These are phyloP conservation scores for Neopelma chrysocephalum DNA, from an alignment of 2,797 vertebrate species.

Conservation along the genomic window DNA sequence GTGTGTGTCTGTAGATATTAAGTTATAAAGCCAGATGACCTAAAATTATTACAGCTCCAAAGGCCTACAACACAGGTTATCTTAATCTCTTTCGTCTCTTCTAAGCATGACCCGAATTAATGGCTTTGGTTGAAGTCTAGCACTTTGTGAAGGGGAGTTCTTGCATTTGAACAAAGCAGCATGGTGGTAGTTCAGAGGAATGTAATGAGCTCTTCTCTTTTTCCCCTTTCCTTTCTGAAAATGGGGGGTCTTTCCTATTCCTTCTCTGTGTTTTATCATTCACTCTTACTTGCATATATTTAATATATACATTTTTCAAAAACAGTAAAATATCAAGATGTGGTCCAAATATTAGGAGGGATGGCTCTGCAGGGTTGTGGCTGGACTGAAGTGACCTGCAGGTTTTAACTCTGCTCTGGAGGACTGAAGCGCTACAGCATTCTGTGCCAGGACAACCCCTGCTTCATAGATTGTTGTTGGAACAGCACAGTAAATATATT, in stretches of 20 bases:
- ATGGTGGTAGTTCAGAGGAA: not conserved
- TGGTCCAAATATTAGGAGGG: not conserved
- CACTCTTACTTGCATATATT: not conserved
- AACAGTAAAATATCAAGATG: not conserved
- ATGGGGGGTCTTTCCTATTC: not conserved
- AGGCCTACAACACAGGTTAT: not conserved
- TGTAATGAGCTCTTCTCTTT: not conserved
- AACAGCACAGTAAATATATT: not conserved
- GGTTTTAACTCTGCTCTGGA: not conserved
- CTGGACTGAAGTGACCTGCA: not conserved
- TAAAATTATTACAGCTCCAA: not conserved
- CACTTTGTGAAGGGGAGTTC: not conserved
- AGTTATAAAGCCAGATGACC: not conserved
- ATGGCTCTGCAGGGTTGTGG: not conserved
- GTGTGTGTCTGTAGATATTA: fast-evolving
- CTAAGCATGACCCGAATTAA: not conserved
- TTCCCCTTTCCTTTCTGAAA: not conserved
- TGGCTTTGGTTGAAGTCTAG: not conserved
- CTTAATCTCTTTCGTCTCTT: not conserved
- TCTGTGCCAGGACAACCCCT: not conserved
- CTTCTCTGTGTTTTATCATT: not conserved
- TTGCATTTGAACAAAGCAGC: not conserved
- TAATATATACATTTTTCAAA: not conserved
- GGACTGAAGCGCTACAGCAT: not conserved
- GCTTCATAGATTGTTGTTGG: not conserved